These are phyloP conservation scores for Drosophila neocordata DNA, from an alignment of 1,140 invertebrate species.

Conservation along the genomic window DNA sequence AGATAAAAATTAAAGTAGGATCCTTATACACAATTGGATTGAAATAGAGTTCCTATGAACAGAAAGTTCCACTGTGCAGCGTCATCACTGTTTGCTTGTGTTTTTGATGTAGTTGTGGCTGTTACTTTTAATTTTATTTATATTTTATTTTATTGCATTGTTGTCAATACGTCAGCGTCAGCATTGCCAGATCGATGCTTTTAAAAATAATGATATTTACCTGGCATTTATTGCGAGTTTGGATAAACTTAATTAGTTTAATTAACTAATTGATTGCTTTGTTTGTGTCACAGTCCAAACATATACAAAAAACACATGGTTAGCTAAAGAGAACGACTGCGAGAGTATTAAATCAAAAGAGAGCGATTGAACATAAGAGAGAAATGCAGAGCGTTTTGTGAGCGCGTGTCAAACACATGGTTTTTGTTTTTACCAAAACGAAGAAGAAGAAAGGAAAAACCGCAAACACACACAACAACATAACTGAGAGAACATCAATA, in stretches of 20 bases:
- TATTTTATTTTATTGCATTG: constrained; percentile 48
- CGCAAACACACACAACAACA: constrained; percentile 10
- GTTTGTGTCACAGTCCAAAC: constrained; percentile 17
- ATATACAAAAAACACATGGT: constrained; percentile 40
- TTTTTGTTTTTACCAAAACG: constrained; percentile 76
- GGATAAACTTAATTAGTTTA: constrained; percentile 20
- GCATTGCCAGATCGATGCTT: constrained; percentile 10
- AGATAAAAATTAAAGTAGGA: too few relatives aligned
- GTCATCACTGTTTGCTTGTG: constrained; percentile 11
- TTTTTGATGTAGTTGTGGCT: constrained; percentile 18
- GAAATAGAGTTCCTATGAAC: too few relatives aligned
- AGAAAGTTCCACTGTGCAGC: neutral
- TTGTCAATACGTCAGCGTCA: constrained; percentile 25
- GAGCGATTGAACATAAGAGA: constrained; percentile 4
- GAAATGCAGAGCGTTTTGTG: constrained; percentile 20
- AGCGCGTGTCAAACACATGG: constrained; percentile 79
- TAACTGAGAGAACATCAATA: constrained; percentile 42
- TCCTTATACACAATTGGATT: too few relatives aligned
- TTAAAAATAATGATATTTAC: constrained; percentile 2
- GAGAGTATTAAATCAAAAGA: constrained; percentile 9
- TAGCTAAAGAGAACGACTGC: neutral
- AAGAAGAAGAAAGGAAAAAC: constrained; percentile 24
- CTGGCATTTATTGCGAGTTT: neutral
- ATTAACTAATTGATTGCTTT: constrained; percentile 41
- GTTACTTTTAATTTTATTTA: constrained; percentile 19